Base-by-base conservation (phyloP, 2,888 invertebrate species). In the Isotomurus palustris region DNA sequence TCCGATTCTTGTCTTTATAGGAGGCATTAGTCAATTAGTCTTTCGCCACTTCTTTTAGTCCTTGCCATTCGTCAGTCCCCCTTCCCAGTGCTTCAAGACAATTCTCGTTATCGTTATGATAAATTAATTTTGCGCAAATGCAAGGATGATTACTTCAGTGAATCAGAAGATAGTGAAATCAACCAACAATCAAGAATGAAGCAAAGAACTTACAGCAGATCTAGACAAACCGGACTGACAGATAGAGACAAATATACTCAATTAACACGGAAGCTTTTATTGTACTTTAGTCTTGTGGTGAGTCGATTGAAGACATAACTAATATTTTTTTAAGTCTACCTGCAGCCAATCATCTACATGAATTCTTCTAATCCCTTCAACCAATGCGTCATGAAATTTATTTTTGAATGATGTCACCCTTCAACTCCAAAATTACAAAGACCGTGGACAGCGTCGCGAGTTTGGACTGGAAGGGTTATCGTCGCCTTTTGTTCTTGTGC, bases 41-140 rank as follows among this genome's bases (percentile, higher is more conserved):
- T 59, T 86, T 86, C 0, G 91, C 90, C 0, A 88, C 83, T 29
- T 84, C 82, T 71, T 93, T 88, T 38, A 96, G 76, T 14, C 66
- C 73, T 3, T 83, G 85, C 99, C 99, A 99, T 76, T 97, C 94
- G n/a, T n/a, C n/a, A n/a, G n/a, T n/a, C n/a, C n/a, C n/a, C n/a
- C n/a, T n/a, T 0, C 96, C 97, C 0, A 99, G 78, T 0, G 97
- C 94, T 78, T 99, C 97, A 84, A 96, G 81, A 74, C 82, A 99
- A n/a, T n/a, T n/a, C n/a, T n/a, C n/a, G n/a, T n/a, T n/a, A 80
- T 14, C 75, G 80, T 52, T 95, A 94, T 73, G 93, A 93, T 63
- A 81, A 85, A 49, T 76, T 94, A 12, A 82, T 70, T 28, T 25
- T 67, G 24, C 66, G 64, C 49, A 63, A 77, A 62, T 74, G 75